These are phyloP conservation scores for Athalia cordata DNA, from an alignment of 2,888 invertebrate species.

Conservation along the genomic window DNA sequence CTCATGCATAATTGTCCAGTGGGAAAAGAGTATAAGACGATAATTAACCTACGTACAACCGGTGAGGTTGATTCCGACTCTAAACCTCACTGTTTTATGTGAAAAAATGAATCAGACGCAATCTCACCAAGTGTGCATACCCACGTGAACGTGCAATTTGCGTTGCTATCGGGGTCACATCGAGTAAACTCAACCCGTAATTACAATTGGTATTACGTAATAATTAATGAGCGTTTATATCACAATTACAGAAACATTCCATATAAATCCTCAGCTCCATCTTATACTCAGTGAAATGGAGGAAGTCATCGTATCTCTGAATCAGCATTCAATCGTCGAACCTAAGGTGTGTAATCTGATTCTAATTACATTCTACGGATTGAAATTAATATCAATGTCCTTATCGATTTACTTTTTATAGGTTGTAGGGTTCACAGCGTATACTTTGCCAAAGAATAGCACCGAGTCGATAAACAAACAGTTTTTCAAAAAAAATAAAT, in stretches of 20 bases:
- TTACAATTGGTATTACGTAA: too few species aligned
- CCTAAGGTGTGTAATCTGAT: constrained; percentile 81
- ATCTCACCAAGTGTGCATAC: too few species aligned
- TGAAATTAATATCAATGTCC: too few species aligned
- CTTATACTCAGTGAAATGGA: constrained; percentile 86
- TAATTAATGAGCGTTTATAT: constrained; percentile 15
- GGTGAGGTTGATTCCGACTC: too few species aligned
- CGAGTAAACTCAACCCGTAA: too few species aligned
- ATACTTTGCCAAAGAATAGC: constrained; percentile 82
- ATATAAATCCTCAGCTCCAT: constrained; percentile 93
- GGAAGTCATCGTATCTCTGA: constrained; percentile 88
- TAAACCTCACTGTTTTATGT: too few species aligned
- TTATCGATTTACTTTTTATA: constrained; percentile 55
- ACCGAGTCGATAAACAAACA: constrained; percentile 86
- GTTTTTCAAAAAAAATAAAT: constrained; percentile 91
- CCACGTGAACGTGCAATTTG: too few species aligned
- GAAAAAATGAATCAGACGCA: too few species aligned
- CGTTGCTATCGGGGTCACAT: too few species aligned
- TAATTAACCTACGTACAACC: too few species aligned
- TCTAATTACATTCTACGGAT: neutral
- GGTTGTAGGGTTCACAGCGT: constrained; percentile 91
- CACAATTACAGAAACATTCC: constrained; percentile 84
- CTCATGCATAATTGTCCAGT: neutral
- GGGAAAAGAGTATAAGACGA: too few species aligned
- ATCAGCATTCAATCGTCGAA: constrained; percentile 93